Percentiles rank a stretch among this genome's conserved stretches.
Evolutionary conservation across 2,888 invertebrate species (phyloP).

Genomic region (Toxonevra muliebris): DNA sequence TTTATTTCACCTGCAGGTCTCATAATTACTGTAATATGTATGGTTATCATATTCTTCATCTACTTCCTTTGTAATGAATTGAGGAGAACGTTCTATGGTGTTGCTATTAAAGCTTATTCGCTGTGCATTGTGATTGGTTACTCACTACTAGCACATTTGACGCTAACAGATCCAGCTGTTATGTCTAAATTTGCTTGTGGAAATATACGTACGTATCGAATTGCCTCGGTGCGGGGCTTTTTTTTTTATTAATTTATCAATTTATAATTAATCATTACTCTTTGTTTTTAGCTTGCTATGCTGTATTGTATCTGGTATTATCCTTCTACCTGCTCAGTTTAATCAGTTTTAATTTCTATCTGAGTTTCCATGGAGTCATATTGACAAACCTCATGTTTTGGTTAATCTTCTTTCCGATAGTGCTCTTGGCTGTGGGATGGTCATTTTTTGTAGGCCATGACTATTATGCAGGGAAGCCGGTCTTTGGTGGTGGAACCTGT

Average conservation of each 20-base stretch:
- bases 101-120: conserved; percentile 54
- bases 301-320: conserved; percentile 50
- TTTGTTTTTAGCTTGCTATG: conserved; percentile 46
- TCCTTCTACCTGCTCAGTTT: conserved; percentile 56
- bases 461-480: conserved; percentile 61
- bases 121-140: conserved; percentile 56
- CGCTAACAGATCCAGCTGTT: conserved; percentile 52
- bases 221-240: background rate
- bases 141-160: conserved; percentile 52
- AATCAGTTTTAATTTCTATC: conserved; percentile 55
- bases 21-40: conserved; percentile 55
- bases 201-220: conserved; percentile 49
- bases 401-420: conserved; percentile 55
- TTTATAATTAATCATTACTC: too few species aligned
- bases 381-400: conserved; percentile 56
- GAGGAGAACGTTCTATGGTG: conserved; percentile 58
- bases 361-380: conserved; percentile 55
- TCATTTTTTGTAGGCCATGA: conserved; percentile 51
- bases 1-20: conserved; percentile 44
- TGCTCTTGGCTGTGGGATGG: conserved; percentile 52
- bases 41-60: conserved; percentile 52
- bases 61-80: conserved; percentile 54
- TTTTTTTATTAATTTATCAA: background rate
- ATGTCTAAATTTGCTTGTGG: conserved; percentile 49
- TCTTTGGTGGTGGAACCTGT: conserved; percentile 69